A percentile compares a stretch with the other conserved stretches of the same genome.
Conservation (phyloP, 92 coral and sea anemone genomes). For the Umimayanthus chanpuru region DNA sequence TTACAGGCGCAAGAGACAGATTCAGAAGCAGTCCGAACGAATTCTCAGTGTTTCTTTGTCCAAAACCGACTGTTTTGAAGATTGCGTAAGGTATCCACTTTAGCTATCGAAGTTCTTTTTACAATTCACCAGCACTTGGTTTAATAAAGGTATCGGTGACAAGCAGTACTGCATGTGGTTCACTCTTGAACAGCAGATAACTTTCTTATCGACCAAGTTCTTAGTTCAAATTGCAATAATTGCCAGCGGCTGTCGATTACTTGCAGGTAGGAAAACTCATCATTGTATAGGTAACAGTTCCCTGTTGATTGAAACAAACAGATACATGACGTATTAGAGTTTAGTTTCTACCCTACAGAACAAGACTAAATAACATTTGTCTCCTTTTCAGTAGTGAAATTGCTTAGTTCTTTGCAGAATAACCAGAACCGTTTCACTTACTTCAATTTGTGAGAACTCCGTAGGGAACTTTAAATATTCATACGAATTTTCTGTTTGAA, state of each 20-base stretch:
- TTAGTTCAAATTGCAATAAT: background rate
- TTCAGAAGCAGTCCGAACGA: background rate
- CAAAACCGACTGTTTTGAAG: background rate
- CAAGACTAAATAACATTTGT: background rate
- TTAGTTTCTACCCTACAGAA: background rate
- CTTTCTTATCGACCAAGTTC: background rate
- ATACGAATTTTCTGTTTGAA: background rate
- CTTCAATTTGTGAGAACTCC: background rate
- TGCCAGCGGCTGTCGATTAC: background rate
- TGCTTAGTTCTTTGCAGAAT: background rate
- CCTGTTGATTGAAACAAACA: background rate
- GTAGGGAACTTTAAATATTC: conserved; percentile 8
- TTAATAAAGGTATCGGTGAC: too few species aligned
- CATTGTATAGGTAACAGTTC: background rate
- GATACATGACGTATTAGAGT: background rate
- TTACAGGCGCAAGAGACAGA: too few species aligned
- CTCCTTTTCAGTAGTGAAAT: background rate
- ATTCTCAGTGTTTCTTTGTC: background rate
- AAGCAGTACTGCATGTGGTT: too few species aligned
- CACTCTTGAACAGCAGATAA: too few species aligned
- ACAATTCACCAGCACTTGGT: too few species aligned
- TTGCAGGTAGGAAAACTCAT: background rate
- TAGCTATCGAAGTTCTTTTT: too few species aligned
- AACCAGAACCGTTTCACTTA: background rate
- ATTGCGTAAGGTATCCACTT: too few species aligned